A percentile compares a stretch with the other conserved stretches of the same genome.
These are phyloP conservation scores for Pseudocheirus occidentalis DNA, from an alignment of 2,797 vertebrate genomes.

Conservation along the genomic window DNA sequence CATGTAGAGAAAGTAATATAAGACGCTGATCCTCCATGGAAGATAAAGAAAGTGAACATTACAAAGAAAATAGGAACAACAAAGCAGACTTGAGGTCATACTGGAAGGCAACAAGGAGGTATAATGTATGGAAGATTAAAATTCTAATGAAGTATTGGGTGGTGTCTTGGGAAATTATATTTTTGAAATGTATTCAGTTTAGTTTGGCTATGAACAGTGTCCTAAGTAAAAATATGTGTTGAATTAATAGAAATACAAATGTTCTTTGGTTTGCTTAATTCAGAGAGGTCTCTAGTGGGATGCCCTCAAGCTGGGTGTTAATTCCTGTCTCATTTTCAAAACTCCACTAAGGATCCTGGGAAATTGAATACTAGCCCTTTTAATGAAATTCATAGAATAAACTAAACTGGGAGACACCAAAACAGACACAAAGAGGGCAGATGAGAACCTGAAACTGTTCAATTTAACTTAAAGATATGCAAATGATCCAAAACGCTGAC, in stretches of 20 bases:
- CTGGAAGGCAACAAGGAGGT: slow-evolving; percentile 3
- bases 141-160: slow-evolving; percentile 47
- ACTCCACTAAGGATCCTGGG: slow-evolving; percentile 46
- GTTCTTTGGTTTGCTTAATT: not conserved
- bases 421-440: slow-evolving; percentile 35
- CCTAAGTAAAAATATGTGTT: not conserved
- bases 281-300: slow-evolving; percentile 23
- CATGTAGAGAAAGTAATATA: slow-evolving; percentile 8
- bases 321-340: slow-evolving; percentile 30
- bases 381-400: slow-evolving; percentile 36
- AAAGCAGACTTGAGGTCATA: not conserved
- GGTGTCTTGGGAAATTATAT: slow-evolving; percentile 53
- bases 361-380: slow-evolving; percentile 4
- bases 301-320: not conserved
- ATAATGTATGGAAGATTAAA: slow-evolving; percentile 30
- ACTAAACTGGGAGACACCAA: slow-evolving; percentile 13
- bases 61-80: slow-evolving; percentile 32
- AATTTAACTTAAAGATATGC: slow-evolving; percentile 29
- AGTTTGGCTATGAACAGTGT: slow-evolving; percentile 3
- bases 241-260: slow-evolving; percentile 19
- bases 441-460: slow-evolving; percentile 58
- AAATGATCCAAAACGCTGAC: slow-evolving; percentile 55
- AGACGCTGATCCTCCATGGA: not conserved
- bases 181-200: slow-evolving; percentile 45
- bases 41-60: not conserved